A percentile compares a stretch with the other conserved stretches of the same genome.
phyloP scores from a whole-genome alignment of 2,113 vertebrate genomes.

The Nipponia nippon region DNA sequence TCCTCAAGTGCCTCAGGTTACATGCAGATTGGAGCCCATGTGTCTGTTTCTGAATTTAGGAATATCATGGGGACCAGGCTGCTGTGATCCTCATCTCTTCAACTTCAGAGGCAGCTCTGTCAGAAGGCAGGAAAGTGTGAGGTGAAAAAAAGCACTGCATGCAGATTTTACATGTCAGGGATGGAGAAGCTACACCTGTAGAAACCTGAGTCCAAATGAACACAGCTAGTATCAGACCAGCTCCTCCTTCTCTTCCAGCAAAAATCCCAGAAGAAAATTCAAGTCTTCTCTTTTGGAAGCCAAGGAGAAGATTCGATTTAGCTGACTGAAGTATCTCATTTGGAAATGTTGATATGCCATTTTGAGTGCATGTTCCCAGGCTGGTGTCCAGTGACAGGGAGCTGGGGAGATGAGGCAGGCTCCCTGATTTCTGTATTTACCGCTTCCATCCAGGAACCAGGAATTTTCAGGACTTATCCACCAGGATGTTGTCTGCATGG shows the following conservation, averaged over 20 bases:
- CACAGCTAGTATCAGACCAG: not conserved
- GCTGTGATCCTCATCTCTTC: not conserved
- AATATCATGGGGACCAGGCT: not conserved
- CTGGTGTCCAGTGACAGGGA: not conserved
- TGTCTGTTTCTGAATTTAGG: not conserved
- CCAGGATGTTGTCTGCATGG: not conserved
- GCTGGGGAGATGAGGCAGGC: not conserved
- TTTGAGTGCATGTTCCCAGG: not conserved
- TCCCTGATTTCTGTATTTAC: not conserved
- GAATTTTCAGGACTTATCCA: not conserved
- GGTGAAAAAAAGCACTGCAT: not conserved
- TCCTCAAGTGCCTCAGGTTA: not conserved
- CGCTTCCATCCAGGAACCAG: not conserved
- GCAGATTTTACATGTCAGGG: fast-evolving
- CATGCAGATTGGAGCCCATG: not conserved
- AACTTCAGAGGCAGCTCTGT: not conserved
- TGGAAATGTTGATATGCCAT: not conserved
- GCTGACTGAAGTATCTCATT: not conserved
- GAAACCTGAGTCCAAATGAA: not conserved
- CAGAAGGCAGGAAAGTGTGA: not conserved
- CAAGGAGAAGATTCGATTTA: not conserved
- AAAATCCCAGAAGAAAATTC: not conserved
- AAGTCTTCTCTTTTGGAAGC: not conserved
- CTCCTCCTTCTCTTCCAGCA: not conserved
- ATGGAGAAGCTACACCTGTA: not conserved